Evolutionary conservation across 2,888 invertebrate genomes (phyloP), one percentile per base, ranked within the genome.

Genomic region (Drosophila vallismaia): DNA sequence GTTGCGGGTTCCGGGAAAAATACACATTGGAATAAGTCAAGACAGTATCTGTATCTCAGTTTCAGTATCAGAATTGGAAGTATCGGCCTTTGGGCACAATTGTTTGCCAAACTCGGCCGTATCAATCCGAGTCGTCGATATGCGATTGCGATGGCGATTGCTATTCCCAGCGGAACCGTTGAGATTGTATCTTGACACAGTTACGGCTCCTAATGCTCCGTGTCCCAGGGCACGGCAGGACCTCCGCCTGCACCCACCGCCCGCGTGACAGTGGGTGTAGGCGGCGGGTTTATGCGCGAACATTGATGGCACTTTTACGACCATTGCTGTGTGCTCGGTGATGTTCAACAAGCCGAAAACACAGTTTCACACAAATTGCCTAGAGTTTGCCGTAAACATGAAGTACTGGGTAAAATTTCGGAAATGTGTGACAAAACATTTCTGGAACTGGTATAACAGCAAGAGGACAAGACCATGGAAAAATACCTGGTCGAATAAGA

Each of bases 261-360:
- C 14, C 4, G 3, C 44, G 19, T 31, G 42, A 28, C 14, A 69
- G 40, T 10, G 14, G 19, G 9, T 10, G 38, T 33, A 6, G 29
- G 62, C n/a, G 38, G n/a, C 29, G 24, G 44, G 46, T 69, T 67
- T 67, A 56, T 56, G 70, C 36, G 70, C 42, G 36, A 42, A 69
- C 67, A 67, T 67, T 67, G 57, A 68, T 69, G 69, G 69, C 58
- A 24, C 7, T 69, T 67, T 67, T 67, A 67, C 57, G 67, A 70
- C 69, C 69, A 7, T 42, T 69, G 44, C 24, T 10, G 8, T 42
- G 48, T 52, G 36, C 14, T 56, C 36, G 5, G n/a, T 36, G 45
- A 9, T 55, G 56, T 33, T 44, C 48, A 40, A 66, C 69, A 68
- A 26, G 19, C 48, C 46, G n/a, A 49, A 57, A 69, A 67, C 48